Conservation (phyloP, 1,140 invertebrate species). For the Pseudomyrmex pallidus region DNA sequence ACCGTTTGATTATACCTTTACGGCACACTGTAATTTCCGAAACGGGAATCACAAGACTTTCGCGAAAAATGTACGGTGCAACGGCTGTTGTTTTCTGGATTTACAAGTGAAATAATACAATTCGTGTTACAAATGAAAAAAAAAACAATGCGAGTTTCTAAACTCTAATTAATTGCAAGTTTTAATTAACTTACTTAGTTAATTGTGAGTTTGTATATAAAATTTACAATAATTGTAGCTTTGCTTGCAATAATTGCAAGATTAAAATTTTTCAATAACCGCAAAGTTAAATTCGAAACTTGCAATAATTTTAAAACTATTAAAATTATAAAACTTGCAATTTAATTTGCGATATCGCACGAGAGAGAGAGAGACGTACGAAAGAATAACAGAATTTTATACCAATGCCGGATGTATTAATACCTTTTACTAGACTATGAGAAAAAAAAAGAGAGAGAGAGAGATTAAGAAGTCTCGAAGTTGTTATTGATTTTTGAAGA, state of each 20-base stretch:
- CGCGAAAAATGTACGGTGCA: conserved; percentile 9
- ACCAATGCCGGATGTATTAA: background rate
- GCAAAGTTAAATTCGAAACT: too few relatives aligned
- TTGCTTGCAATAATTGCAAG: too few relatives aligned
- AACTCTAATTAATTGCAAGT: background rate
- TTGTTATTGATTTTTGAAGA: background rate
- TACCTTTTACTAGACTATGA: background rate
- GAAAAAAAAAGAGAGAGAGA: background rate
- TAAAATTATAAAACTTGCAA: background rate
- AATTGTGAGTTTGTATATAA: too few relatives aligned
- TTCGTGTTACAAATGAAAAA: background rate
- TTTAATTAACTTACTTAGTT: too few relatives aligned
- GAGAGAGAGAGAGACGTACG: too few relatives aligned
- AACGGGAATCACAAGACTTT: conserved; percentile 23
- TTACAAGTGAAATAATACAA: background rate
- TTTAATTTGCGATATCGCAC: too few relatives aligned
- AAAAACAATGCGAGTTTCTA: conserved; percentile 27
- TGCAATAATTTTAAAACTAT: background rate
- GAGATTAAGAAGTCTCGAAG: background rate
- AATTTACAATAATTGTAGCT: too few relatives aligned
- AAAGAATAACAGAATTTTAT: background rate
- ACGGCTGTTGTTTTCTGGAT: background rate
- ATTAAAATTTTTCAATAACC: too few relatives aligned
- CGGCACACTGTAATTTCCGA: background rate
- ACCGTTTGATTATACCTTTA: conserved; percentile 8